These are phyloP conservation scores for Sebastiscus albofasciatus DNA, from an alignment of 2,797 vertebrate species.

Conservation along the genomic window DNA sequence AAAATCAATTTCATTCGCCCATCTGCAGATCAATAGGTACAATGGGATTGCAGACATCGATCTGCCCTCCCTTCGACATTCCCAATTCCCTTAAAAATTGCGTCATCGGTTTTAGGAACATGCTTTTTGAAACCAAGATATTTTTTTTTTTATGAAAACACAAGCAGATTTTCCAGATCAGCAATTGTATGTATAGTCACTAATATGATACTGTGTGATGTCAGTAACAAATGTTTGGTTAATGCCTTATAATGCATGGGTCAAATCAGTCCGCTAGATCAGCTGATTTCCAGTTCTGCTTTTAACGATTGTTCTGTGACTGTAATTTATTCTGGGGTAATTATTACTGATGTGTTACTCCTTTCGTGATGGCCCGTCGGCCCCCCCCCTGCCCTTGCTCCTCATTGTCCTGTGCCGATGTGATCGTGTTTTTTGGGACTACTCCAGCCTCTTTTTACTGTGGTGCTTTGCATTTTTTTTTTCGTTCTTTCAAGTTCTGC, in stretches of 20 bases:
- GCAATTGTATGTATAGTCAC: conserved; percentile 81
- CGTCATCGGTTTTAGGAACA: conserved; percentile 63
- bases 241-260: conserved; percentile 86
- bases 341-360: conserved; percentile 73
- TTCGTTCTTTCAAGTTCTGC: conserved; percentile 49
- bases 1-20: conserved; percentile 83
- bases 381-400: neutral
- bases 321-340: conserved; percentile 84
- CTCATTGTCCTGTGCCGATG: conserved; percentile 61
- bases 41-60: conserved; percentile 81
- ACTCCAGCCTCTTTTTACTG: conserved; percentile 58
- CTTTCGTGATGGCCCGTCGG: conserved; percentile 41
- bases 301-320: conserved; percentile 82
- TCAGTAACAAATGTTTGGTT: conserved; percentile 82
- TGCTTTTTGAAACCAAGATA: conserved; percentile 47
- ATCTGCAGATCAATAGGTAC: conserved; percentile 86
- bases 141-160: conserved; percentile 48
- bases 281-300: conserved; percentile 73
- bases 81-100: conserved; percentile 71
- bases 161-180: conserved; percentile 60
- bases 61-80: conserved; percentile 66
- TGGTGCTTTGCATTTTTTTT: conserved; percentile 70
- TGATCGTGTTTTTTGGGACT: conserved; percentile 63
- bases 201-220: conserved; percentile 79
- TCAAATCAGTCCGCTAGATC: conserved; percentile 74